Evolutionary conservation across 2,888 invertebrate species (phyloP), one percentile per base, ranked within the genome.

Genomic region (Furcula furcula): DNA sequence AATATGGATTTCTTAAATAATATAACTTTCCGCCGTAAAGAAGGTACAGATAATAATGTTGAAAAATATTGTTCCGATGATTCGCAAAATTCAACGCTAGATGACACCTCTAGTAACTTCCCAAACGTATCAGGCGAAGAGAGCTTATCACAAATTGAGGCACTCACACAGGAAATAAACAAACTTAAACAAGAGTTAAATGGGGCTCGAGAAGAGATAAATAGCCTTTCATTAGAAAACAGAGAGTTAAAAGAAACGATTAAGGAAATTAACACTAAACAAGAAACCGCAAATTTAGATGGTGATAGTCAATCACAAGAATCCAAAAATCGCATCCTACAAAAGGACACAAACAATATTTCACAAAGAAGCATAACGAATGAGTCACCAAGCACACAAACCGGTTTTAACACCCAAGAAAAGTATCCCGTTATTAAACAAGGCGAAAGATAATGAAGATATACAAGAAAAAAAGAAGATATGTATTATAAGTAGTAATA

Each of bases 401-500:
- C 18, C 18, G 4, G 4, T 5, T 18, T 18, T 18, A 4, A 18
- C 18, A 18, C 18, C 7, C 18, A 18, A 18, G 18, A 18, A 18
- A n/a, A n/a, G n/a, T n/a, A 32, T 9, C 2, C 19, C 7, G 4
- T 6, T 6, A 19, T 4, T 3, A 32, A 20, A 4, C 5, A 14
- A 19, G 20, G 25, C 23, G 2, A 12, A 19, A 3, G 11, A 18
- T 4, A 9, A 16, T 7, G n/a, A n/a, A n/a, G n/a, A n/a, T n/a
- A 14, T 1, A 0, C 14, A 10, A 10, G 4, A n/a, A 21, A 19
- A 2, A 4, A 29, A 14, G 2, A 30, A 22, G 15, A 9, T 22
- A 3, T 28, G 22, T 13, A 28, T 34, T 19, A 7, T 34, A 21
- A 34, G 33, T 16, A 28, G 11, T n/a, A 28, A 28, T 16, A 28